phyloP scores from a whole-genome alignment of 2,797 vertebrate genomes.

The Pelochelys cantorii region DNA sequence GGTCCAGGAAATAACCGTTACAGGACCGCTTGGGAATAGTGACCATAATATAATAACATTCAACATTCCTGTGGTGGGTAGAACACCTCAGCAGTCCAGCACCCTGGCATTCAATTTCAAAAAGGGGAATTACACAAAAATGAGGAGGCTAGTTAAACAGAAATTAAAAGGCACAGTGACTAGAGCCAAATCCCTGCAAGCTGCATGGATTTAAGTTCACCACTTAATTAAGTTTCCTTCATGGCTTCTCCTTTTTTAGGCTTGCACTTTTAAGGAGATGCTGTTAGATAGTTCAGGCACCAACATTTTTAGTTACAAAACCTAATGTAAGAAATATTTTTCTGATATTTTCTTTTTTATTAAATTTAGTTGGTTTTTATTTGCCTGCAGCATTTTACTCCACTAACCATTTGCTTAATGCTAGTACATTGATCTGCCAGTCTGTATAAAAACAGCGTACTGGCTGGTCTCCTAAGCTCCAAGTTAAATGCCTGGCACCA shows the following conservation, averaged over 20 bases:
- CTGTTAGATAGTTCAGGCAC: not conserved
- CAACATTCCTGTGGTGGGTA: too few relatives aligned
- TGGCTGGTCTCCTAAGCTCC: rapidly evolving
- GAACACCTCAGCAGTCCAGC: too few relatives aligned
- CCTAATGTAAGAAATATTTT: not conserved
- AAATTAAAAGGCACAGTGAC: too few relatives aligned
- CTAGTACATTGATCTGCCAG: not conserved
- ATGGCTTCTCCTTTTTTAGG: not conserved
- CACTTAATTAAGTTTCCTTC: not conserved
- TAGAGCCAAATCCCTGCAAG: too few relatives aligned
- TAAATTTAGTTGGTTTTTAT: not conserved
- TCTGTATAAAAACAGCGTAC: not conserved
- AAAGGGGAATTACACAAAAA: too few relatives aligned
- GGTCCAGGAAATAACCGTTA: too few relatives aligned
- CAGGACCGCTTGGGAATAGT: too few relatives aligned
- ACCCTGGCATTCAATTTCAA: too few relatives aligned
- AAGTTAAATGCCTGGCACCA: rapidly evolving
- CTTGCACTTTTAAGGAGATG: not conserved
- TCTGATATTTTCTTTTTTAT: not conserved
- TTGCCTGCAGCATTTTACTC: not conserved
- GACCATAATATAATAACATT: too few relatives aligned
- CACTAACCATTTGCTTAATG: not conserved
- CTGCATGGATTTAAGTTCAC: too few relatives aligned
- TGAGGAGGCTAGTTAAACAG: too few relatives aligned
- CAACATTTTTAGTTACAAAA: not conserved